Percentiles rank a stretch among this genome's conserved stretches.
Conservation (phyloP, 1,140 invertebrate species). For the Drosophila seguyi region DNA sequence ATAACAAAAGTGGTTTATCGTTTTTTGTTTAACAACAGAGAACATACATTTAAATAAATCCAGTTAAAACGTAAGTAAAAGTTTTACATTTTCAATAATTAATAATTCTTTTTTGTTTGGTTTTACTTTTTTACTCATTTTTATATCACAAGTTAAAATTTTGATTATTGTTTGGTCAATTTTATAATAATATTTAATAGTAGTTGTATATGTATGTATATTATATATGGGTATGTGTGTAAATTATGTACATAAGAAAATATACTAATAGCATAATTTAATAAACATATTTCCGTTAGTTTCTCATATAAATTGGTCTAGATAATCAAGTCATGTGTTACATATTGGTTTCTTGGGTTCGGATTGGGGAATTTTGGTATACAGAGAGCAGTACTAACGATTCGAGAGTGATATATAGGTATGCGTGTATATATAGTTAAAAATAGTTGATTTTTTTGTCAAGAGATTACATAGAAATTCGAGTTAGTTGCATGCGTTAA, state of each 20-base stretch:
- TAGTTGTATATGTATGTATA: slow-evolving; percentile 40
- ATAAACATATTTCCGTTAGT: slow-evolving; percentile 51
- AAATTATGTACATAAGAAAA: slow-evolving; percentile 77
- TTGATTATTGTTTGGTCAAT: slow-evolving; percentile 85
- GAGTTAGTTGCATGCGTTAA: slow-evolving; percentile 76
- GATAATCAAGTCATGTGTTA: slow-evolving; percentile 75
- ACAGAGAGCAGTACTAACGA: slow-evolving; percentile 54
- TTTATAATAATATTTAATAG: slow-evolving; percentile 57
- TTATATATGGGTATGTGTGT: slow-evolving; percentile 46
- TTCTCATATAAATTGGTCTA: slow-evolving; percentile 79
- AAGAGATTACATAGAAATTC: slow-evolving; percentile 77
- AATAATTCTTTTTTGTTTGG: slow-evolving; percentile 15
- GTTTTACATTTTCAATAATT: slow-evolving; percentile 19
- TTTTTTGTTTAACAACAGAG: slow-evolving; percentile 31
- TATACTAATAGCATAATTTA: slow-evolving; percentile 71
- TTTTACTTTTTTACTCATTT: slow-evolving; percentile 51
- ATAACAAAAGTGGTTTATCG: slow-evolving; percentile 60
- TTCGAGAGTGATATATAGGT: slow-evolving; percentile 44
- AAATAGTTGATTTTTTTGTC: slow-evolving; percentile 55
- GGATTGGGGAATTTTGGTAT: slow-evolving; percentile 24
- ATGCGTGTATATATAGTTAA: slow-evolving; percentile 45
- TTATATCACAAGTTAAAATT: slow-evolving; percentile 85
- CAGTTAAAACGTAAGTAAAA: slow-evolving; percentile 42
- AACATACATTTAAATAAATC: slow-evolving; percentile 34
- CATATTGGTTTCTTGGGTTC: slow-evolving; percentile 23